A percentile compares a stretch with the other conserved stretches of the same genome.
Evolutionary conservation across 2,113 vertebrate genomes (phyloP).

Genomic region (Dipodomys spectabilis): DNA sequence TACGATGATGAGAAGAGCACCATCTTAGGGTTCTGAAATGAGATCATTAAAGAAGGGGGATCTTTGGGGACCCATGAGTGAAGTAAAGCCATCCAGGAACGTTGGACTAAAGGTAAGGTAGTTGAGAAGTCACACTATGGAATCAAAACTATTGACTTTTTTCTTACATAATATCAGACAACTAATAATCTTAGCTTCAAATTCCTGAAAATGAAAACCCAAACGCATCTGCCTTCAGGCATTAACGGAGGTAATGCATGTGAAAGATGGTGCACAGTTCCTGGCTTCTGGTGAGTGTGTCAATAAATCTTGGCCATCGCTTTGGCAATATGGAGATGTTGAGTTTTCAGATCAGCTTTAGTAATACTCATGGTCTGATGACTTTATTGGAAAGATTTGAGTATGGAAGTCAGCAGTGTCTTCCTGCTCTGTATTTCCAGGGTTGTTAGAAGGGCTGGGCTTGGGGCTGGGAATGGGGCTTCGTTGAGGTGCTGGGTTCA

Average conservation of each 20-base stretch:
- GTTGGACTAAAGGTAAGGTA: background rate
- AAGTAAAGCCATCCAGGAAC: background rate
- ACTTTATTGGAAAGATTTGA: background rate
- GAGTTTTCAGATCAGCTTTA: background rate
- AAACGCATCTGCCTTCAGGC: background rate
- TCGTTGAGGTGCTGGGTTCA: too few relatives aligned
- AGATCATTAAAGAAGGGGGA: background rate
- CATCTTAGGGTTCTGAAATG: background rate
- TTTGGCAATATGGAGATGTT: background rate
- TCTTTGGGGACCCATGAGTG: background rate
- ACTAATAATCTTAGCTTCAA: background rate
- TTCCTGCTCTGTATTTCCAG: background rate
- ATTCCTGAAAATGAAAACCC: background rate
- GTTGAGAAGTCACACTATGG: background rate
- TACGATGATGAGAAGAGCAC: background rate
- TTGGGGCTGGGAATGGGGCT: too few relatives aligned
- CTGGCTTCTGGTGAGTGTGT: background rate
- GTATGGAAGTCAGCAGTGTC: background rate
- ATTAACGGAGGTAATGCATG: background rate
- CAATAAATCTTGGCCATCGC: constrained; percentile 2
- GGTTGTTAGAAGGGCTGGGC: background rate
- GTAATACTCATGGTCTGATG: background rate
- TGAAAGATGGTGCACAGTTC: background rate
- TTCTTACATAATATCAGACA: background rate
- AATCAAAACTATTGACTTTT: background rate